phyloP scores from a whole-genome alignment of 2,113 vertebrate genomes.

The Donacobius atricapilla region DNA sequence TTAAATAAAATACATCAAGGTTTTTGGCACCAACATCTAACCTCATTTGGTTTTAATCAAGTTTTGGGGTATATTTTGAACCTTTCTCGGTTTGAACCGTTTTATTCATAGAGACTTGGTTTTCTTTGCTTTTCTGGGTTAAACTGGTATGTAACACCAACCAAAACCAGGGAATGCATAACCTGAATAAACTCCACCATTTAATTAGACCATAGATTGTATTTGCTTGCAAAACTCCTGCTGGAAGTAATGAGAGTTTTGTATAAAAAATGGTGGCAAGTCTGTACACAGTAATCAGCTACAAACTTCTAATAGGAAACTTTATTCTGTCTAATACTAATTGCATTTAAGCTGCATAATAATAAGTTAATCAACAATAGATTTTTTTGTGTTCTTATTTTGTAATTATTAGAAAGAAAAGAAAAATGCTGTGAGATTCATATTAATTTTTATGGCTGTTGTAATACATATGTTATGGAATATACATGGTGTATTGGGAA shows the following conservation, averaged over 20 bases:
- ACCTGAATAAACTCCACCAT: not conserved
- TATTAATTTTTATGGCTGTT: not conserved
- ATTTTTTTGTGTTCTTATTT: not conserved
- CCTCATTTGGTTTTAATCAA: not conserved
- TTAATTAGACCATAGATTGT: not conserved
- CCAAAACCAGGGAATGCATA: not conserved
- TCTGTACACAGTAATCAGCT: not conserved
- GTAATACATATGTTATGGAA: not conserved
- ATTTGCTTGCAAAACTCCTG: not conserved
- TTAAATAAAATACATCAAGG: not conserved
- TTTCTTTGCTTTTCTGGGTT: not conserved
- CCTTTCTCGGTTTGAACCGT: fast-evolving
- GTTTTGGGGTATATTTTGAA: fast-evolving
- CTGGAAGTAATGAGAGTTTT: not conserved
- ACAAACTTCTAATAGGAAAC: not conserved
- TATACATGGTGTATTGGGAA: not conserved
- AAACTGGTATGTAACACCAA: fast-evolving
- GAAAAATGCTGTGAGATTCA: not conserved
- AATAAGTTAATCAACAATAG: not conserved
- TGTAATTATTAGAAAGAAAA: not conserved
- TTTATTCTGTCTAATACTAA: not conserved
- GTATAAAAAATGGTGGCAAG: not conserved
- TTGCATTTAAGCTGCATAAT: not conserved
- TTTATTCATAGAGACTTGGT: not conserved
- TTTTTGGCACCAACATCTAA: not conserved